A percentile compares a stretch with the other conserved stretches of the same genome.
Conservation (phyloP, 2,113 vertebrate species). For the Pseudorasbora parva region DNA sequence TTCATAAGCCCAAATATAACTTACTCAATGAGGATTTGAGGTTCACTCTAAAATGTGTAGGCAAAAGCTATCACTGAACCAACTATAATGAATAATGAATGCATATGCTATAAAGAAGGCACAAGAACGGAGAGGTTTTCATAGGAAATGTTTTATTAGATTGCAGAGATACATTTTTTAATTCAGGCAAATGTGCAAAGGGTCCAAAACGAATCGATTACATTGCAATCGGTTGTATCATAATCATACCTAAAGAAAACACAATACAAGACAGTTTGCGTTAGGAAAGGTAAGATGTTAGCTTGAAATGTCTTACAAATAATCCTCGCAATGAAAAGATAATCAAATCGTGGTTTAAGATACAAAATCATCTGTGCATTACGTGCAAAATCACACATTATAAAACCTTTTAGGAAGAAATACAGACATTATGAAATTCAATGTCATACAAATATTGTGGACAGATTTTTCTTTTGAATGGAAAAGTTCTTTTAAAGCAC, state of each 20-base stretch:
- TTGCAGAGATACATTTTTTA: slow-evolving; percentile 23
- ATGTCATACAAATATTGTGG: slow-evolving; percentile 29
- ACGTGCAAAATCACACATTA: slow-evolving; percentile 44
- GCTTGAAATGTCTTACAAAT: slow-evolving; percentile 10
- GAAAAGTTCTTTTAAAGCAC: not conserved
- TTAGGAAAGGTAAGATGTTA: slow-evolving; percentile 30
- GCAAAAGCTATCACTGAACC: not conserved
- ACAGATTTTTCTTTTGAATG: not conserved
- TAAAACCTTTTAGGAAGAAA: slow-evolving; percentile 23
- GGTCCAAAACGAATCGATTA: slow-evolving; percentile 6
- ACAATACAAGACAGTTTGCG: not conserved
- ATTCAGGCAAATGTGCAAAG: slow-evolving; percentile 45
- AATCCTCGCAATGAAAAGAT: slow-evolving; percentile 15
- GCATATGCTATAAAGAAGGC: not conserved
- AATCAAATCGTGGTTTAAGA: slow-evolving; percentile 5
- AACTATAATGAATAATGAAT: not conserved
- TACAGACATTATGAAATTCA: slow-evolving; percentile 9
- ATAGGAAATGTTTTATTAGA: slow-evolving; percentile 51
- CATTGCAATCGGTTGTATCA: slow-evolving; percentile 14
- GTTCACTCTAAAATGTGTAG: not conserved
- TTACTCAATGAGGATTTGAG: not conserved
- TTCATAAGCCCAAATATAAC: not conserved
- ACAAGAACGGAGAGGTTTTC: not conserved
- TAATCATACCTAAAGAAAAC: slow-evolving; percentile 25
- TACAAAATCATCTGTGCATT: slow-evolving; percentile 49